Base-by-base conservation (phyloP, 2,797 vertebrate species). In the Sternotherus odoratus region DNA sequence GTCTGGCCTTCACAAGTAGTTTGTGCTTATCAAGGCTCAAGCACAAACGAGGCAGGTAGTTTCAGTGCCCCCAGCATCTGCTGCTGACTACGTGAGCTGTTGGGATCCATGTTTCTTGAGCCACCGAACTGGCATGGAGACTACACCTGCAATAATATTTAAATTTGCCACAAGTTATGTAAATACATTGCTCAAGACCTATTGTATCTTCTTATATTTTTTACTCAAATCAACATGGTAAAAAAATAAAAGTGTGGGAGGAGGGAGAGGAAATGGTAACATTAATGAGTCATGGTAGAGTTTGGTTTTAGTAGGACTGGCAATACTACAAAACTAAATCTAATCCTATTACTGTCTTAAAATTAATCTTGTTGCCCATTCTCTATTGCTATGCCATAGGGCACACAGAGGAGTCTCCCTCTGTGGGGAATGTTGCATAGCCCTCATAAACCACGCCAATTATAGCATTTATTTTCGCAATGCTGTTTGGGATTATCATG, bases 281-380 rank as follows among this genome's bases (percentile, higher is more conserved):
- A 79, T 60, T 91, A 92, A 69, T 95, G 87, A 90, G 92, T 95
- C 86, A 90, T 23, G 30, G 49, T 30, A 95, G 78, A 88, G 91
- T 85, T 95, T 87, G 80, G 78, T 57, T 86, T 79, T 79, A 82
- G 56, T 82, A 80, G 82, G 63, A 50, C 36, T 87, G 78, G 33
- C 16, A 30, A 82, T 91, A 49, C 17, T 80, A 88, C 75, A 94
- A 66, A 95, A 54, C 28, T 80, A 33, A 57, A 93, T 82, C 48
- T 94, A 91, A 92, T 94, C 93, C 86, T 86, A 54, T 84, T n/a
- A 8, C 53, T 54, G 49, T 48, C 74, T 95, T 72, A 83, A 94
- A 89, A 91, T 85, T 93, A 94, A 89, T 94, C 82, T 39, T 3
- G 0, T 84, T 92, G 53, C 82, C 81, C 56, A 83, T 43, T 48